A percentile compares a stretch with the other conserved stretches of the same genome.
These are phyloP conservation scores for Antheraea mylitta DNA, from an alignment of 1,140 invertebrate genomes.

Conservation along the genomic window DNA sequence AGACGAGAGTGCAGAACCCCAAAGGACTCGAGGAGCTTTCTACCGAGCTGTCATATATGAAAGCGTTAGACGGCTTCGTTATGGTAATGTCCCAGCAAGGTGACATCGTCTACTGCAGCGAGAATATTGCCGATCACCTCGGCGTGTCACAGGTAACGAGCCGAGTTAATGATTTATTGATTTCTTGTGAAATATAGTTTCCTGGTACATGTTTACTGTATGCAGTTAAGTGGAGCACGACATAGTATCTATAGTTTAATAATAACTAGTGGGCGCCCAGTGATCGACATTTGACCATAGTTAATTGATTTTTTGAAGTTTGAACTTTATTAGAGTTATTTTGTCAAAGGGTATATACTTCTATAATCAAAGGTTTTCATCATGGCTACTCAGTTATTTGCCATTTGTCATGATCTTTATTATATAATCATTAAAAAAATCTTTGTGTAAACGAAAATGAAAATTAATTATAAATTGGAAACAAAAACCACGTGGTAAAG, in stretches of 20 bases:
- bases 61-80: constrained; percentile 94
- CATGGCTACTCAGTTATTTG: no score
- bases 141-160: constrained; percentile 91
- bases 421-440: no score
- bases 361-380: no score
- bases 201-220: neutral
- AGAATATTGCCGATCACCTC: constrained; percentile 93
- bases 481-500: no score
- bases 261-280: no score
- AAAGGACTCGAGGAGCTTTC: constrained; percentile 62
- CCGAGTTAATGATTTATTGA: neutral
- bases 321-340: no score
- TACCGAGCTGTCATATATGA: constrained; percentile 83
- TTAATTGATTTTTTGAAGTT: no score
- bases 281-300: no score
- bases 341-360: no score
- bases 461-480: no score
- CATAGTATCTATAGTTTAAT: constrained; percentile 1
- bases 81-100: constrained; percentile 92
- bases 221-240: neutral
- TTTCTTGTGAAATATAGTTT: neutral
- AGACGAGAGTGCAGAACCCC: constrained; percentile 64
- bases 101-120: constrained; percentile 94
- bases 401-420: no score
- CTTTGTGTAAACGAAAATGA: no score